Evolutionary conservation across 2,113 vertebrate genomes (phyloP).

Genomic region (Marcusenius ussheri): DNA sequence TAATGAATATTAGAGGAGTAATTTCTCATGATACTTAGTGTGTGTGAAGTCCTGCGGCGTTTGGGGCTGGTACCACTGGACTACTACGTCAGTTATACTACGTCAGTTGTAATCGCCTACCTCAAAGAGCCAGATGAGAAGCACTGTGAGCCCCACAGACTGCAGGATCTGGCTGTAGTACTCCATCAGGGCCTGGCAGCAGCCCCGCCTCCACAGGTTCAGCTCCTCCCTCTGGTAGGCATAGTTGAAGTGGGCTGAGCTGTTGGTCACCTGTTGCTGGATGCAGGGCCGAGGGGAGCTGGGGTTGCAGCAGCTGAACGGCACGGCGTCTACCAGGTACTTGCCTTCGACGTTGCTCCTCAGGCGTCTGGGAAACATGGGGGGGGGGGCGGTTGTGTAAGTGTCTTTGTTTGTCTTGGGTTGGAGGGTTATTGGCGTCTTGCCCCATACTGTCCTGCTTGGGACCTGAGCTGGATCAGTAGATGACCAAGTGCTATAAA

Average conservation of each 20-base stretch:
- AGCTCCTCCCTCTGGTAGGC: conserved; percentile 69
- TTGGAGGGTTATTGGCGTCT: not conserved
- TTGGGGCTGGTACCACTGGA: not conserved
- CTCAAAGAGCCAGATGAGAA: conserved; percentile 80
- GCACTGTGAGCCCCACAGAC: conserved; percentile 65
- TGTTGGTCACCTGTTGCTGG: conserved; percentile 75
- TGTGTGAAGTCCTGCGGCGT: not conserved
- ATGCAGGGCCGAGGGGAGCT: conserved; percentile 76
- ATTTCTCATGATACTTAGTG: not conserved
- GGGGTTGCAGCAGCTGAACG: conserved; percentile 80
- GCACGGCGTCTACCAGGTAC: conserved; percentile 71
- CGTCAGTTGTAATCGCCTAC: conserved; percentile 42
- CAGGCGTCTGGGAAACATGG: conserved; percentile 54
- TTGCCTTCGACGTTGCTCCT: conserved; percentile 74
- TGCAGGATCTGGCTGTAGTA: conserved; percentile 71
- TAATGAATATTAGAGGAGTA: not conserved
- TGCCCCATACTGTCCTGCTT: not conserved
- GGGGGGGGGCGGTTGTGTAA: not conserved
- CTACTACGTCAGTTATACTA: not conserved
- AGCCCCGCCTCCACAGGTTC: conserved; percentile 75
- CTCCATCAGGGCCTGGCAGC: conserved; percentile 70
- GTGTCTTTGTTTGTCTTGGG: not conserved
- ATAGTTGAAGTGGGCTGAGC: conserved; percentile 76
- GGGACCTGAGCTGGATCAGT: not conserved
- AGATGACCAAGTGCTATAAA: not conserved